phyloP scores from a whole-genome alignment of 2,888 invertebrate species.

The Neoitamus cyanurus region DNA sequence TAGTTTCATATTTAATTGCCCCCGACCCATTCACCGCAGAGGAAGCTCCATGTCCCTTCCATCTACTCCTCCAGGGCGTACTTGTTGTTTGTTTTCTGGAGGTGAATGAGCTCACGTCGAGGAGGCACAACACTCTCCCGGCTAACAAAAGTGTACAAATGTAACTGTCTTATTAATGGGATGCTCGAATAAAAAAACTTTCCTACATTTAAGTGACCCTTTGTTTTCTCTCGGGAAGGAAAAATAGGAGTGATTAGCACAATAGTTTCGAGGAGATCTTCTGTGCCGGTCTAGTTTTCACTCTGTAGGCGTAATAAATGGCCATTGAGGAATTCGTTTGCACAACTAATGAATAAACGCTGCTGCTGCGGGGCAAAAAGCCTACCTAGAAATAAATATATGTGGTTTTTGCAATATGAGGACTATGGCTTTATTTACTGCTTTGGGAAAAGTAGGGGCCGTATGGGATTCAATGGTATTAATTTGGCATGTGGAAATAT shows the following conservation, averaged over 20 bases:
- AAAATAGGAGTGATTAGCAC: slow-evolving; percentile 1
- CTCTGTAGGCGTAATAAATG: not conserved
- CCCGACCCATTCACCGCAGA: not conserved
- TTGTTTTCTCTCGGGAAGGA: not conserved
- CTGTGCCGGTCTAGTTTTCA: not conserved
- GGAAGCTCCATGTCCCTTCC: not conserved
- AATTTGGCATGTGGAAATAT: not conserved
- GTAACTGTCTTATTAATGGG: slow-evolving; percentile 1
- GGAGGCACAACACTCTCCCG: not conserved
- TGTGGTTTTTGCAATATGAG: not conserved
- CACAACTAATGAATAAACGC: not conserved
- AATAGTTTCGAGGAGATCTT: not conserved
- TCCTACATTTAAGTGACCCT: not conserved
- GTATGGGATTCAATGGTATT: not conserved
- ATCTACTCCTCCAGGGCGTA: not conserved
- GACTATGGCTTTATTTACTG: not conserved
- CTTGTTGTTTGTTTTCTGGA: not conserved
- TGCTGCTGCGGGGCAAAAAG: not conserved
- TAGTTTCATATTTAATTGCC: slow-evolving; percentile 1
- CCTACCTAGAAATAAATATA: not conserved
- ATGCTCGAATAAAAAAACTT: not conserved
- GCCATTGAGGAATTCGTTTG: not conserved
- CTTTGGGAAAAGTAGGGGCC: not conserved
- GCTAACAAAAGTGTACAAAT: not conserved
- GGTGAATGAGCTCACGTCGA: not conserved